Evolutionary conservation across 2,888 invertebrate genomes (phyloP).

Genomic region (Vandiemenella viatica): DNA sequence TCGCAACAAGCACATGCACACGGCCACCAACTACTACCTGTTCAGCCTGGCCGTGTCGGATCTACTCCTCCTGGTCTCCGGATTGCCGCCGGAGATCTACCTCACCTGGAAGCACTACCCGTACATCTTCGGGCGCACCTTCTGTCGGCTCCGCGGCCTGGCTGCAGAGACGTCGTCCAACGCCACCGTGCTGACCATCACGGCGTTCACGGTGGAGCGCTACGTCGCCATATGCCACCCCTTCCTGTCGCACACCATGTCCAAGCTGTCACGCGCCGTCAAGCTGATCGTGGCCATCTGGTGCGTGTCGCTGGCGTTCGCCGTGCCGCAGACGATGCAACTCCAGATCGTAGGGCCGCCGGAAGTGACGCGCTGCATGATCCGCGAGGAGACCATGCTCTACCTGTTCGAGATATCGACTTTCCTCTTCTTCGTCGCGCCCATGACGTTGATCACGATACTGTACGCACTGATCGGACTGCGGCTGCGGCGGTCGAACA

Average conservation of each 20-base stretch:
- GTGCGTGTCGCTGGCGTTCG: conserved; percentile 56
- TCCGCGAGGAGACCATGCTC: conserved; percentile 31
- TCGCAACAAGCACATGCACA: conserved; percentile 64
- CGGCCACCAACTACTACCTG: conserved; percentile 69
- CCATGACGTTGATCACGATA: conserved; percentile 43
- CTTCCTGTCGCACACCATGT: conserved; percentile 67
- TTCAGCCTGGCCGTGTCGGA: conserved; percentile 68
- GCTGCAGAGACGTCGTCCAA: conserved; percentile 41
- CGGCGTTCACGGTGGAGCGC: conserved; percentile 52
- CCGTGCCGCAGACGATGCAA: conserved; percentile 66
- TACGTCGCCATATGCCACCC: conserved; percentile 53
- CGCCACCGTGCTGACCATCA: conserved; percentile 28
- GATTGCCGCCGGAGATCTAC: conserved; percentile 67
- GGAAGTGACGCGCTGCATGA: conserved; percentile 29
- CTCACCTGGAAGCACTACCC: conserved; percentile 59
- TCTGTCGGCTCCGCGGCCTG: conserved; percentile 62
- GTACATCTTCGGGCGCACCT: conserved; percentile 60
- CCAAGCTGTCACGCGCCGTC: conserved; percentile 66
- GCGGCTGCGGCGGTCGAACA: conserved; percentile 34
- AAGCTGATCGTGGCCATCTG: conserved; percentile 59
- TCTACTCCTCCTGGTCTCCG: conserved; percentile 53
- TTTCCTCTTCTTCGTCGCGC: conserved; percentile 42
- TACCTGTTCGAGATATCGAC: conserved; percentile 45
- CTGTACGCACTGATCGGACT: conserved; percentile 38
- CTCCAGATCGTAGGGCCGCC: conserved; percentile 41